These are phyloP conservation scores for cattle (Bos taurus) DNA, from an alignment of 2,113 vertebrate genomes.

Conservation along the genomic window DNA sequence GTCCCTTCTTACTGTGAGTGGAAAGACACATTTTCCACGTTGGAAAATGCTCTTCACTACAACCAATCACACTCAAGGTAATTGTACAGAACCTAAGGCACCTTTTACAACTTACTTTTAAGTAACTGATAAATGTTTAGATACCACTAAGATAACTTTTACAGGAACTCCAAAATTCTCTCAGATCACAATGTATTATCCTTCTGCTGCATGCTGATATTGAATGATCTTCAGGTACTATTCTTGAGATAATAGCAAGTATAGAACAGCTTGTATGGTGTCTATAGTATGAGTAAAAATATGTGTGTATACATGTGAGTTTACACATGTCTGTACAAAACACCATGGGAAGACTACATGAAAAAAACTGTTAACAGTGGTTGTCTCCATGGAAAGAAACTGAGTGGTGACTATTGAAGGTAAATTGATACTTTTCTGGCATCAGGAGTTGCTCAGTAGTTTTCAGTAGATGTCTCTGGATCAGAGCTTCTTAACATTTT, in stretches of 20 bases:
- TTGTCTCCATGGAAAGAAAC: background rate
- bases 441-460: background rate
- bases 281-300: background rate
- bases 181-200: background rate
- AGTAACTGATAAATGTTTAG: background rate
- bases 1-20: background rate
- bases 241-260: background rate
- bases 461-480: background rate
- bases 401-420: background rate
- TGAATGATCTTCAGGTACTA: background rate
- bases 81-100: background rate
- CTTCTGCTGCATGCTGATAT: background rate
- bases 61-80: background rate
- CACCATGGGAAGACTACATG: background rate
- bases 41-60: background rate
- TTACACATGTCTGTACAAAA: background rate
- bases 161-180: background rate
- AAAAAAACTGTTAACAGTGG: background rate
- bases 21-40: background rate
- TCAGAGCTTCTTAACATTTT: conserved; percentile 1
- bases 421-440: background rate
- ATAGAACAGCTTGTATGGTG: background rate
- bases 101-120: background rate
- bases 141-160: background rate
- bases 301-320: background rate